Evolutionary conservation across 2,797 vertebrate genomes (phyloP), one percentile per base, ranked within the genome.

Genomic region (Clamator glandarius): DNA sequence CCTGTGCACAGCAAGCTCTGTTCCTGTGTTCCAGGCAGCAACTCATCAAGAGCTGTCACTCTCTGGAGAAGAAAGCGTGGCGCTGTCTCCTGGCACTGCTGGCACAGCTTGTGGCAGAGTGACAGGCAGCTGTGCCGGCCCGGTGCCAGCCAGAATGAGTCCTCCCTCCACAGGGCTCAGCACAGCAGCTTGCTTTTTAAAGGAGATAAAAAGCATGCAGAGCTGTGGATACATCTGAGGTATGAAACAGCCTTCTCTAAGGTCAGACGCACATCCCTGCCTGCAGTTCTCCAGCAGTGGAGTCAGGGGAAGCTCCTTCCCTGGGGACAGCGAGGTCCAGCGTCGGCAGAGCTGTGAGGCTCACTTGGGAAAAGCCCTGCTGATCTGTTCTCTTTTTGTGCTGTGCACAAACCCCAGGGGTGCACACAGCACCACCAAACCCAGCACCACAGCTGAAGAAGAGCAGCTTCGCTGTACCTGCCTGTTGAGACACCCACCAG

Each of bases 51-150:
- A 55, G 33, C n/a, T 86, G 91, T 89, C 94, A 93, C 66, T 80
- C 44, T 48, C 84, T 55, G 50, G 67, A 92, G 94, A 93, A 95
- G 82, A 95, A 82, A 95, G 73, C 51, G 1, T 18, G 36, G 46
- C 9, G 11, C 79, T 87, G 59, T 64, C 74, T 78, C 75, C 94
- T 84, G 79, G 83, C 76, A 88, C 78, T 13, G n/a, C 62, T 23
- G 69, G 59, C 41, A 26, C 0, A n/a, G 89, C 87, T 50, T 57
- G 57, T 94, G 84, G 78, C 86, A 57, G 81, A 91, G 81, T n/a
- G 54, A 94, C 93, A 95, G 79, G 52, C 95, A 95, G 94, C 93
- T 96, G 92, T 52, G 57, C 79, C 90, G 94, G 94, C 90, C 92
- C 80, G 41, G 12, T 44, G 90, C 90, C 96, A 94, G 48, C 13